Conservation (phyloP, 2,797 vertebrate species). For the Pantherophis vulpinus region DNA sequence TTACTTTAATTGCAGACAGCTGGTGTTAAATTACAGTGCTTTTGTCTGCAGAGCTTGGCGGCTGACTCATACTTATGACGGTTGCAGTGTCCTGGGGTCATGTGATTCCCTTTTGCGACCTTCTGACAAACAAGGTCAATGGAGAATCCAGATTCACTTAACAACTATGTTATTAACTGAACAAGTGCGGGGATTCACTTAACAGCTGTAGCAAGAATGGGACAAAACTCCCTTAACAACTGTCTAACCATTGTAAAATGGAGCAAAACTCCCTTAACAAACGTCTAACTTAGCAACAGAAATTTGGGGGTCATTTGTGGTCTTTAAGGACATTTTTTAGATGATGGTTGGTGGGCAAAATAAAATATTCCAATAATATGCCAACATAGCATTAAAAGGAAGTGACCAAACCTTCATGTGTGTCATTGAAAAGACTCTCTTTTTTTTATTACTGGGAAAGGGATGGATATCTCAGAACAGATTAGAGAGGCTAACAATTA, state of each 20-base stretch:
- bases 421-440: conserved; percentile 18
- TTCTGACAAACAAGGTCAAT: neutral
- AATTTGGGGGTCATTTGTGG: neutral
- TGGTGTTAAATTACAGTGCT: too few species aligned
- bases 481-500: conserved; percentile 18
- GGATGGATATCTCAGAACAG: conserved; percentile 32
- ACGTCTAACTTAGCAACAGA: neutral
- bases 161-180: neutral
- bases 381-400: conserved; percentile 47
- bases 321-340: neutral
- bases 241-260: too few species aligned
- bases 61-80: neutral
- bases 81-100: too few species aligned
- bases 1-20: too few species aligned
- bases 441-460: neutral
- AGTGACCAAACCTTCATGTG: conserved; percentile 18
- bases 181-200: neutral
- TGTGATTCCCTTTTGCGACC: neutral
- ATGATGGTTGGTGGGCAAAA: neutral
- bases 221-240: too few species aligned
- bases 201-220: neutral
- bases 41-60: neutral
- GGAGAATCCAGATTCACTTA: neutral
- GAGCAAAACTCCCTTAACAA: too few species aligned
- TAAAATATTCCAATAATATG: conserved; percentile 18